phyloP scores from a whole-genome alignment of 2,797 vertebrate genomes.

The Cynodonichthys magdalenae region DNA sequence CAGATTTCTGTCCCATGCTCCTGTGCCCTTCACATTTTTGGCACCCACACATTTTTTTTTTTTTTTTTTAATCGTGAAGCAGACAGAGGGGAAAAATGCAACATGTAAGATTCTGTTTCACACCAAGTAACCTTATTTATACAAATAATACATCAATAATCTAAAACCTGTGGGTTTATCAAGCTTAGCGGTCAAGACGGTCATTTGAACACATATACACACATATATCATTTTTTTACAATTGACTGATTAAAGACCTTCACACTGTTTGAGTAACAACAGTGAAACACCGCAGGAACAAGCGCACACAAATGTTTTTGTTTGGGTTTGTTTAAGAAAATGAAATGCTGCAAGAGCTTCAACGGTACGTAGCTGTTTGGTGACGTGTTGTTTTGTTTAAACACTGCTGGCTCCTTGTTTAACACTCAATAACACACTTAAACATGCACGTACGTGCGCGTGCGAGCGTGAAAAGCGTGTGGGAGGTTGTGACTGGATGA shows the following conservation, averaged over 20 bases:
- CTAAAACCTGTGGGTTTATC: neutral
- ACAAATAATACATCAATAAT: neutral
- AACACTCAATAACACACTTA: neutral
- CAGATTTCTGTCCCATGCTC: constrained; percentile 71
- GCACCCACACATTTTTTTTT: no score
- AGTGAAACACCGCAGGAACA: constrained; percentile 7
- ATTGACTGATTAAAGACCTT: constrained; percentile 1
- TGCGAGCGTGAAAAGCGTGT: constrained; percentile 22
- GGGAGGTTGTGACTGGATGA: constrained; percentile 65
- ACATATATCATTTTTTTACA: no score
- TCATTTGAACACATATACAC: no score
- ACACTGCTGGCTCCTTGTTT: constrained; percentile 26
- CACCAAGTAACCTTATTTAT: neutral
- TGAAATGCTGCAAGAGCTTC: constrained; percentile 28
- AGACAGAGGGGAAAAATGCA: constrained; percentile 38
- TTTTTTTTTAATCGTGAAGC: constrained; percentile 52
- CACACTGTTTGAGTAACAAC: constrained; percentile 19
- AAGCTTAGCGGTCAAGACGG: neutral
- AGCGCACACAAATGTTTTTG: constrained; percentile 19
- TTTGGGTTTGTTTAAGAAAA: constrained; percentile 48
- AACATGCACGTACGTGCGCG: neutral
- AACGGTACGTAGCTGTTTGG: constrained; percentile 24
- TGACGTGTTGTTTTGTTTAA: constrained; percentile 30
- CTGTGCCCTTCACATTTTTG: constrained; percentile 59
- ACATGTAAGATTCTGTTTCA: constrained; percentile 12